Evolutionary conservation across 2,888 invertebrate genomes (phyloP).

Genomic region (Lithophane socia): DNA sequence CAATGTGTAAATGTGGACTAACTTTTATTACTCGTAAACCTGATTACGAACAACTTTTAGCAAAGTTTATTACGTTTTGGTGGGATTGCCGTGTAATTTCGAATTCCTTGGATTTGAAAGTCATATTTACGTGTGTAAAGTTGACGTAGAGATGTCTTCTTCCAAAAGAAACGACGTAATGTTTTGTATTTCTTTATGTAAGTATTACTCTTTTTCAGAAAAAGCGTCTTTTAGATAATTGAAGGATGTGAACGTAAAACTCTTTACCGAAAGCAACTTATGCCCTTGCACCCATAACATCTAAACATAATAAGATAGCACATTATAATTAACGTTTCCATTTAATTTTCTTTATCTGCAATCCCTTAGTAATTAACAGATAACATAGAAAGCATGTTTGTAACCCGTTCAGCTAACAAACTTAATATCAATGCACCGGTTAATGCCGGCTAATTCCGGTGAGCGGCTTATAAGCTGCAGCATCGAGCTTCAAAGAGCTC

Average conservation of each 20-base stretch:
- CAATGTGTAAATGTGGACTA: constrained; percentile 49
- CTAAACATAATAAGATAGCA: neutral
- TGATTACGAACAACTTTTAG: constrained; percentile 54
- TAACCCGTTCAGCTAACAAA: constrained; percentile 56
- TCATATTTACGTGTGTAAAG: constrained; percentile 27
- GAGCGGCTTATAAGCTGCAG: constrained; percentile 61
- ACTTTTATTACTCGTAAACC: constrained; percentile 60
- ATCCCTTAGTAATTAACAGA: constrained; percentile 13
- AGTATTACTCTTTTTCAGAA: neutral
- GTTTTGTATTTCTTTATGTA: neutral
- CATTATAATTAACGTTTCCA: neutral
- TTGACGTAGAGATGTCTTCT: neutral
- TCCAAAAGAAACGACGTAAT: neutral
- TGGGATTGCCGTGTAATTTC: constrained; percentile 34
- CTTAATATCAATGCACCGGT: constrained; percentile 62
- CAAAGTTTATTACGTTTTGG: constrained; percentile 54
- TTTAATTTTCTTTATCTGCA: constrained; percentile 1
- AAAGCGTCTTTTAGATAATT: neutral
- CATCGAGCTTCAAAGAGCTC: constrained; percentile 62
- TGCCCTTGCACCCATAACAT: no score
- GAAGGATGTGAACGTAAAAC: neutral
- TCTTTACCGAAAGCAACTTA: neutral
- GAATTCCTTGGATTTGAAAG: constrained; percentile 42
- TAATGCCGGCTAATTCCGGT: constrained; percentile 50
- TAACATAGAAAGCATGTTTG: constrained; percentile 4